Conservation (phyloP, 2,797 vertebrate species). For the Bovichtus diacanthus region DNA sequence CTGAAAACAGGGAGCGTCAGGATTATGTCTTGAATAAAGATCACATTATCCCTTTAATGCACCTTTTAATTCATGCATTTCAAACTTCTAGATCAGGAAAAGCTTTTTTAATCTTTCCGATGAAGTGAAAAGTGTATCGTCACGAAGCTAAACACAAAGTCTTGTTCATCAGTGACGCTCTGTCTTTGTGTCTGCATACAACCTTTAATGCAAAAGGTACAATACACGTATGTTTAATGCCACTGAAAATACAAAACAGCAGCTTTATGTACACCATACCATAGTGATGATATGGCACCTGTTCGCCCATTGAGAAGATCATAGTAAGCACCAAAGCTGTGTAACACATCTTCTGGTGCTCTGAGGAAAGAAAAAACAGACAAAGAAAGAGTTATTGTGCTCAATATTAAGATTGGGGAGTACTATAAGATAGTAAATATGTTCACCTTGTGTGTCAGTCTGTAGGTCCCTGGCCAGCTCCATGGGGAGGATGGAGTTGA, state of each 20-base stretch:
- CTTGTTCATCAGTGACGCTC: background rate
- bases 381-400: background rate
- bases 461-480: conserved; percentile 98
- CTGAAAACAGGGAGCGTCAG: conserved; percentile 77
- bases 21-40: conserved; percentile 6
- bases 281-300: conserved; percentile 97
- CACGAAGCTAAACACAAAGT: background rate
- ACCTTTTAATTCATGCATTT: background rate
- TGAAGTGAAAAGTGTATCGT: background rate
- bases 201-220: background rate
- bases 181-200: background rate
- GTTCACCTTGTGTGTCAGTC: conserved; percentile 92
- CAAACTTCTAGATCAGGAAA: background rate
- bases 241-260: background rate
- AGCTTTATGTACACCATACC: conserved; percentile 78
- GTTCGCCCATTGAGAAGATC: conserved; percentile 98
- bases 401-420: background rate
- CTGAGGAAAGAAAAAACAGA: conserved; percentile 76
- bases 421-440: background rate
- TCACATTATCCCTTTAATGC: background rate
- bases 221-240: background rate
- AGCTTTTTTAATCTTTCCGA: background rate
- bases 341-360: conserved; percentile 98
- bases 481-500: conserved; percentile 97
- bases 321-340: conserved; percentile 95